These are phyloP conservation scores for Hippolais icterina DNA, from an alignment of 2,113 vertebrate species.

Conservation along the genomic window DNA sequence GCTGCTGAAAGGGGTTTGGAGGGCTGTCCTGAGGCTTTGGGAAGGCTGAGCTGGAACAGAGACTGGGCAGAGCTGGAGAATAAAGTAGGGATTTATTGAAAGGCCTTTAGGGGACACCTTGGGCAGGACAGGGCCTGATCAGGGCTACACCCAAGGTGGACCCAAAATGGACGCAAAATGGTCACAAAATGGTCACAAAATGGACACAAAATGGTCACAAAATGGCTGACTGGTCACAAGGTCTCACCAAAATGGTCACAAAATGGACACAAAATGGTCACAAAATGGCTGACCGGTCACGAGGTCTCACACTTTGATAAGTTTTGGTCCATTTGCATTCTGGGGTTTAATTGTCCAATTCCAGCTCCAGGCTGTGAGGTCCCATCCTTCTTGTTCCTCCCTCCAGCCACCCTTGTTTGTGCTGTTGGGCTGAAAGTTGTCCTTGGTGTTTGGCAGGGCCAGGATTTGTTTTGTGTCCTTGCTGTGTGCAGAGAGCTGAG, in stretches of 20 bases:
- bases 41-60: background rate
- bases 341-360: background rate
- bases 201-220: no score
- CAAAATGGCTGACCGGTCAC: background rate
- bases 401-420: background rate
- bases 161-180: background rate
- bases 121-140: no score
- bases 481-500: background rate
- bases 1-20: background rate
- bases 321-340: background rate
- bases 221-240: background rate
- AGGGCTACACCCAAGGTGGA: background rate
- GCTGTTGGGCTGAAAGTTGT: background rate
- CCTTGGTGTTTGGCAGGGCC: background rate
- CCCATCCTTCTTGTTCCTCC: background rate
- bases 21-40: background rate
- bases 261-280: no score
- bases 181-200: no score
- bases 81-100: background rate
- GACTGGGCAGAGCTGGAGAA: background rate
- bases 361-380: background rate
- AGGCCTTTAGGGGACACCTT: background rate
- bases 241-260: background rate
- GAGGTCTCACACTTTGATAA: background rate
- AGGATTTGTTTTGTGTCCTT: no score